Evolutionary conservation across 2,113 vertebrate genomes (phyloP), one percentile per base, ranked within the genome.

Genomic region (Lampris incognitus): DNA sequence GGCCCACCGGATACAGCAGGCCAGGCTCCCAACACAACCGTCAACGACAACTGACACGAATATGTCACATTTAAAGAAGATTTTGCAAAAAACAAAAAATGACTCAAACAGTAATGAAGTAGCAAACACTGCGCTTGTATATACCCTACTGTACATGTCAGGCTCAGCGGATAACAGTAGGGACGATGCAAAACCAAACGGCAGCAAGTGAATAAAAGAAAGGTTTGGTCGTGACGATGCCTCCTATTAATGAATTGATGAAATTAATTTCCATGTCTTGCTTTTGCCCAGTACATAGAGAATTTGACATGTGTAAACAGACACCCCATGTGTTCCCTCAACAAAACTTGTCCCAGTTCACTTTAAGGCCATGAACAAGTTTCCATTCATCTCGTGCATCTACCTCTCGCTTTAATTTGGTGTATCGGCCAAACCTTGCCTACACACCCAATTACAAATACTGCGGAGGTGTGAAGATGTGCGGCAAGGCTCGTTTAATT

Each of bases 281-380:
- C 24, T 24, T 24, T 24, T 24, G 24, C 24, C 24, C 24, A 24
- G 87, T 78, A 84, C 78, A 85, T 73, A 76, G 54, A 67, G 69
- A 48, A 78, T 86, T 84, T 86, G 88, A 88, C 88, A 88, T 63
- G 69, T 85, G 80, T 84, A 88, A 91, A 85, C 62, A 93, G 75
- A 87, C 83, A 80, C 41, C 62, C 61, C 74, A 59, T 56, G 56
- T 69, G 63, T 70, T 52, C 74, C 84, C 38, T 70, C 39, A 71
- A 69, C 74, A 66, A 81, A 90, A 85, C 63, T 6, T 58, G 51
- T 86, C 82, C 61, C 66, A 81, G 65, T 88, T 24, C 69, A 74
- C 66, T 81, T 82, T 41, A 62, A 77, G 83, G 72, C 44, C n/a
- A 44, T 60, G 70, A 56, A 71, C 72, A 66, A 83, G 61, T 77